Percentiles rank a stretch among this genome's conserved stretches.
Conservation (phyloP, 2,888 invertebrate genomes). For the Omphaloscelis lunosa region DNA sequence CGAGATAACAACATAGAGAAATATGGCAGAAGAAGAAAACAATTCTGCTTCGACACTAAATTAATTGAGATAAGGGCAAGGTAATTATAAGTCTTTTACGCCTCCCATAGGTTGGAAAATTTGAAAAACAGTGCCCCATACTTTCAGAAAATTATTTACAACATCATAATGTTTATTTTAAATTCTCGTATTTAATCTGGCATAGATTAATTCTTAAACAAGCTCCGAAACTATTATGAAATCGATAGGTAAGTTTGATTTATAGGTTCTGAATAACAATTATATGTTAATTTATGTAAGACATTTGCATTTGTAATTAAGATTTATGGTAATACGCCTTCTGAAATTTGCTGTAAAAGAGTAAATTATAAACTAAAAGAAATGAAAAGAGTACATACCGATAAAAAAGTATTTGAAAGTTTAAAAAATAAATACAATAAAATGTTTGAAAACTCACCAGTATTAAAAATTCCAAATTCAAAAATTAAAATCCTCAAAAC, state of each 20-base stretch:
- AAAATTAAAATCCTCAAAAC: constrained; percentile 39
- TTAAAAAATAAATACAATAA: neutral
- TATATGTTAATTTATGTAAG: constrained; percentile 39
- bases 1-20: too few species aligned
- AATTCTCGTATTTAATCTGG: constrained; percentile 20
- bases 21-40: neutral
- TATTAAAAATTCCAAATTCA: constrained; percentile 59
- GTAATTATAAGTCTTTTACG: neutral
- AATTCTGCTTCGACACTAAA: neutral
- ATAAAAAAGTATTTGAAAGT: neutral
- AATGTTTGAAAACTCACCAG: constrained; percentile 56
- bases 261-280: constrained; percentile 34
- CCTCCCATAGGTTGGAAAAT: neutral
- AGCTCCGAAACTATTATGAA: constrained; percentile 39
- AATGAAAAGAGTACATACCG: neutral
- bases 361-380: neutral
- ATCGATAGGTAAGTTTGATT: constrained; percentile 47
- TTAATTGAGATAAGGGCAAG: too few species aligned
- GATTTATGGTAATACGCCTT: constrained; percentile 5
- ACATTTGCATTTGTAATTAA: constrained; percentile 23
- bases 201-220: constrained; percentile 37
- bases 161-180: neutral
- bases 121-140: neutral
- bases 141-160: neutral
- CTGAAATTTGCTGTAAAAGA: neutral